phyloP scores from a whole-genome alignment of 2,888 invertebrate genomes.

The Caenorhabditis zanzibari region DNA sequence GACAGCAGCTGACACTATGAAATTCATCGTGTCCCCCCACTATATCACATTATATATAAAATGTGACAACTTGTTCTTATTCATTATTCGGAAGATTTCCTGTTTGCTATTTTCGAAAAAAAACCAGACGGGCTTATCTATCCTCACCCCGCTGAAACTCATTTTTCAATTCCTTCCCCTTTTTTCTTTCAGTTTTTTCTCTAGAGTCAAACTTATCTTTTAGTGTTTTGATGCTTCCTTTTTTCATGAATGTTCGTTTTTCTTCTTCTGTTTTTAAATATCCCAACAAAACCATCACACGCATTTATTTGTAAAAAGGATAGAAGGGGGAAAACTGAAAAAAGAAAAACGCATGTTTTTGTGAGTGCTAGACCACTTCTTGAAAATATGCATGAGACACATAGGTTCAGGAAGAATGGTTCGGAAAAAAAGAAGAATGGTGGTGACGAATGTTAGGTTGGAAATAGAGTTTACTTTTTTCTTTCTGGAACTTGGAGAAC shows the following conservation, averaged over 20 bases:
- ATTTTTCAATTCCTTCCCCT: constrained; percentile 18
- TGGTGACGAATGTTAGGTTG: constrained; percentile 7
- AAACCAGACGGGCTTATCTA: constrained; percentile 3
- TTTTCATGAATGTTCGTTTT: neutral
- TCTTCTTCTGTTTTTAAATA: constrained; percentile 7
- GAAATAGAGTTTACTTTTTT: constrained; percentile 30
- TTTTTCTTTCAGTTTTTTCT: neutral
- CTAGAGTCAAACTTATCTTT: constrained; percentile 42
- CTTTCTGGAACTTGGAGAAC: neutral
- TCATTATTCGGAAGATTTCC: constrained; percentile 12
- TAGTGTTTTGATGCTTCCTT: constrained; percentile 18
- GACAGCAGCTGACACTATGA: constrained; percentile 61
- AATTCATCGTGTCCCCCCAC: constrained; percentile 40
- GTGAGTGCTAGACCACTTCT: constrained; percentile 37
- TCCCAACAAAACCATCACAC: constrained; percentile 9
- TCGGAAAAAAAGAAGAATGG: constrained; percentile 1
- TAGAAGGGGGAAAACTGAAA: neutral
- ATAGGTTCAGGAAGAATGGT: constrained; percentile 25
- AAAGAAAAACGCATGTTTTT: constrained; percentile 21
- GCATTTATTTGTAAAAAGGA: constrained; percentile 23
- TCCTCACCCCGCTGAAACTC: constrained; percentile 1
- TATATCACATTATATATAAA: constrained; percentile 47
- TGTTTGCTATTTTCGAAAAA: neutral
- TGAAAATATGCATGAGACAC: constrained; percentile 36
- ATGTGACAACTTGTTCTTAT: constrained; percentile 33